phyloP scores from a whole-genome alignment of 2,113 vertebrate species.

The Ceratotherium simum region DNA sequence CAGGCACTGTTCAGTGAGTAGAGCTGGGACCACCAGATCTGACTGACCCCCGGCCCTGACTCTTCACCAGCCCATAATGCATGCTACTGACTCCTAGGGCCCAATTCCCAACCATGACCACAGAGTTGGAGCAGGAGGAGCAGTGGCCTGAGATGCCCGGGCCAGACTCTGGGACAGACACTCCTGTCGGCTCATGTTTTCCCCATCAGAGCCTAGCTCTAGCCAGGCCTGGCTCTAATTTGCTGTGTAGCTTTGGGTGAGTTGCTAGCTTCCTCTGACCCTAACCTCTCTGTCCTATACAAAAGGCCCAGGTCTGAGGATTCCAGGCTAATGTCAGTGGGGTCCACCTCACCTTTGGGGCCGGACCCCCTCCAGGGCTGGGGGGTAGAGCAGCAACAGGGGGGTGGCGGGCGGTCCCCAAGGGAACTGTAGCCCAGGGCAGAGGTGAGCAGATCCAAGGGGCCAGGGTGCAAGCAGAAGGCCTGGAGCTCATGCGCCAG shows the following conservation, averaged over 20 bases:
- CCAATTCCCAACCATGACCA: background rate
- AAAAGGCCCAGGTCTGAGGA: background rate
- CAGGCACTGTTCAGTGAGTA: background rate
- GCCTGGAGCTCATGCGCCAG: slow-evolving; percentile 95
- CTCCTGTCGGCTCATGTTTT: background rate
- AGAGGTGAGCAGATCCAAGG: slow-evolving; percentile 91
- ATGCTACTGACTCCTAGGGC: background rate
- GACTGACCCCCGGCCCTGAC: background rate
- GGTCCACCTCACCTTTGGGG: slow-evolving; percentile 75
- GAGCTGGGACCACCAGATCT: background rate
- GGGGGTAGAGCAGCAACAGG: slow-evolving; percentile 79
- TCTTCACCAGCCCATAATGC: background rate
- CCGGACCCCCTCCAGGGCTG: slow-evolving; percentile 64
- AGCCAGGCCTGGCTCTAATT: background rate
- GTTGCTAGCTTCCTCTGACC: background rate
- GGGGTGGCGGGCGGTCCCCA: slow-evolving; percentile 80
- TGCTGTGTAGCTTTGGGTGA: background rate
- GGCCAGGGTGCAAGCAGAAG: slow-evolving; percentile 94
- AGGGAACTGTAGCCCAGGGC: slow-evolving; percentile 83
- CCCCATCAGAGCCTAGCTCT: background rate
- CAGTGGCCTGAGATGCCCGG: background rate
- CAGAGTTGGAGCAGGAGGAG: background rate
- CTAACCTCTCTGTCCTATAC: background rate
- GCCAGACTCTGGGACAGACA: background rate
- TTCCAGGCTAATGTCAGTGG: background rate